Base-by-base conservation (phyloP, 2,888 invertebrate genomes). In the Lochmaea crataegi region DNA sequence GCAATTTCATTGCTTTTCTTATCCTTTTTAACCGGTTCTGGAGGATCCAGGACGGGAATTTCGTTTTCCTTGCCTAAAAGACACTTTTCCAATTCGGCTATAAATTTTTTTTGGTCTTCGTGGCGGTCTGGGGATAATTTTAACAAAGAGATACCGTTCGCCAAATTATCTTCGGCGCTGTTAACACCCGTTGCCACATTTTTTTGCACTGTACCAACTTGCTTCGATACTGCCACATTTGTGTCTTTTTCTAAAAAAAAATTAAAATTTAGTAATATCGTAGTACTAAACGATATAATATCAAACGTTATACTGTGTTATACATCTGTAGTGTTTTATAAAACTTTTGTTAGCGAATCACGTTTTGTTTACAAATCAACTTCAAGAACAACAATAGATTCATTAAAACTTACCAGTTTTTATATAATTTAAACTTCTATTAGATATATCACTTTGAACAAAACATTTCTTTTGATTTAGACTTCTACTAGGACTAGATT, bases 81-180 rank as follows among this genome's bases (percentile, higher is more conserved):
- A 79, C 90, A 90, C 78, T 91, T 92, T 83, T 93, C 93, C 65
- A 93, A 83, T 81, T 92, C 92, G 0, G 90, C 90, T 51, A 92
- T 87, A 76, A 93, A 92, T 16, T 88, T 88, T 10, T 90, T 88
- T 81, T 83, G 78, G 14, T 75, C 66, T 16, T 69, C 70, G 12
- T 77, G 75, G n/a, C 78, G 79, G n/a, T 61, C 60, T 7, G 79
- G 75, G 18, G 76, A 68, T 26, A 82, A 63, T 53, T 76, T 82
- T 58, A 82, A 66, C 38, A 76, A 65, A 14, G 78, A 64, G 18
- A 82, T 56, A 68, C 77, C 76, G 57, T 70, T 79, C 5, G 73
- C 78, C 16, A 78, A 38, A 53, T 75, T 72, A 48, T 67, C 71
- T 41, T 60, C 74, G 65, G 42, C 51, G 64, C 63, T 61, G 42